Base-by-base conservation (phyloP, 1,140 invertebrate species). In the Drosophila equinoxialis region DNA sequence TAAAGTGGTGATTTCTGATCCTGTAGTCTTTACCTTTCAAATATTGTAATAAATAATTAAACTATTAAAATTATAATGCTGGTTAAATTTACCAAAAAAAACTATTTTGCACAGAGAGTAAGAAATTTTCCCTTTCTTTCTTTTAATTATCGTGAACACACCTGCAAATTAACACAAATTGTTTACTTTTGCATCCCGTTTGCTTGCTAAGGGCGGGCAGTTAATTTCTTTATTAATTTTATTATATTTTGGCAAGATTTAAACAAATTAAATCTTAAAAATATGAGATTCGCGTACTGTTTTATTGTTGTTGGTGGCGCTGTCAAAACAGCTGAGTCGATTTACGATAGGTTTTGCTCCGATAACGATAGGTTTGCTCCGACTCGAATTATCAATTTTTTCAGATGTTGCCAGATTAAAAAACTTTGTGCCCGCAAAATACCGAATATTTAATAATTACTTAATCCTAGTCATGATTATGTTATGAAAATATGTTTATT, bases 401-500 rank as follows among this genome's bases (percentile, higher is more conserved):
- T 51, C 7, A 23, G 13, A 20, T 8, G 45, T 23, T 55, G 73
- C 72, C 65, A 75, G 45, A 51, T 1, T 23, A 33, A 1, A 7
- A 5, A 62, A 3, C 13, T 10, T 11, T 1, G 3, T 11, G 20
- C 45, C 45, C 45, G 17, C 45, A 51, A 33, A 58, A 58, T 6
- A 13, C 6, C 78, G 70, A 77, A 37, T 10, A 37, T 37, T 37
- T 30, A 30, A 30, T 30, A 30, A 6, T 30, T 30, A 6, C 30
- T 30, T 30, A 30, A 26, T 6, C 6, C 0, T 30, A 30, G 3
- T 39, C 11, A 39, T 39, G 11, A 8, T 39, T 67, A 42, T 77
- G 81, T 86, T 81, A 86, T 79, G 79, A 79, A 86, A 85, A 81
- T 78, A 76, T 45, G 35, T 66, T 72, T 77, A 67, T 20, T 64